phyloP scores from a whole-genome alignment of 2,113 vertebrate species.

The Ivindomyrus marchei region DNA sequence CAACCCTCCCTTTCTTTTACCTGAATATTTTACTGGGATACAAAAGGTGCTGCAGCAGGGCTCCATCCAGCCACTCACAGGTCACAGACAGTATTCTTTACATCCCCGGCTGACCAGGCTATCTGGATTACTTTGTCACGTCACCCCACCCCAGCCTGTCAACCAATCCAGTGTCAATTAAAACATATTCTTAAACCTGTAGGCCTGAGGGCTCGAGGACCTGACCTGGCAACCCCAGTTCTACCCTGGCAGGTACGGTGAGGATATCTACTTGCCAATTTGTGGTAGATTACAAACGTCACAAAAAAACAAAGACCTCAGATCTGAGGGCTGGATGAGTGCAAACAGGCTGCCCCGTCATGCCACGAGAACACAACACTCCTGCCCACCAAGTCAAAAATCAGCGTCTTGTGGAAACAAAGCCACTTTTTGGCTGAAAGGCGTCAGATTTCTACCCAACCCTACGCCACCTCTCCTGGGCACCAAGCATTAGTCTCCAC shows the following conservation, averaged over 20 bases:
- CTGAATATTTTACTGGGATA: background rate
- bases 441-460: background rate
- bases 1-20: background rate
- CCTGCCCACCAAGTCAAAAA: background rate
- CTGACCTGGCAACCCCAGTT: background rate
- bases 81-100: background rate
- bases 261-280: background rate
- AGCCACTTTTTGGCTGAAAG: background rate
- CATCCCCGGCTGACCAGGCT: background rate
- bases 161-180: background rate
- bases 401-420: constrained; percentile 21
- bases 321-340: background rate
- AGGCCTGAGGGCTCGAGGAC: background rate
- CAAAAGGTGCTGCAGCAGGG: background rate
- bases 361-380: background rate
- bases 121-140: background rate
- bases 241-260: background rate
- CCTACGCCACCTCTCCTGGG: background rate
- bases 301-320: background rate
- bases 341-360: background rate
- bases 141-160: background rate
- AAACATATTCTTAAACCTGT: background rate
- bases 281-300: background rate
- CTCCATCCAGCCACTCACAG: background rate
- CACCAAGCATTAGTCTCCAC: background rate